Base-by-base conservation (phyloP, 2,797 vertebrate genomes). In the Hephaestus fuliginosus region DNA sequence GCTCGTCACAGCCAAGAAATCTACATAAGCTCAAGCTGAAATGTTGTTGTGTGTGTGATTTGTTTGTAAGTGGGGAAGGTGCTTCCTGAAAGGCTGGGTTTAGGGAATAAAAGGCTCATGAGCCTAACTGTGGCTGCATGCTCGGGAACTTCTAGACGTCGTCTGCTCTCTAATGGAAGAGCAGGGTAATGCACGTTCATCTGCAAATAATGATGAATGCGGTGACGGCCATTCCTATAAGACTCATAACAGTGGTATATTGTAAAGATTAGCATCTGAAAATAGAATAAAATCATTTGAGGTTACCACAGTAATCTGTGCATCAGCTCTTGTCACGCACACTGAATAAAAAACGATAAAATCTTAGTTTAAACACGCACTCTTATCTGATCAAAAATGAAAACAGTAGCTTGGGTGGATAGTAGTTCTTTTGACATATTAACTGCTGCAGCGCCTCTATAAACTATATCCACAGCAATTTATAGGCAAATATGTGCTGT, bases 81-180 rank as follows among this genome's bases (percentile, higher is more conserved):
- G 9, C 15, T n/a, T 39, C 55, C 70, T 30, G 60, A 71, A 55
- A 61, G 39, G 3, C 48, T 36, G 11, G 44, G 20, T 63, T 65
- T 1, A 68, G 65, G 63, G 49, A 28, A 41, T 43, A 25, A 22
- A 22, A 39, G 18, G 49, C 11, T 46, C n/a, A 0, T 1, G 10
- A 51, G 1, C 22, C 15, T 0, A 2, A 12, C 4, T 66, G 33
- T 10, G 12, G 52, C 56, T 56, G 13, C 18, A 52, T 44, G 41
- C 46, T 48, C 30, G 3, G 15, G 67, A 48, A 76, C 78, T 28
- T 44, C 53, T 82, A 71, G 73, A 63, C 57, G 52, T 49, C 75
- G 28, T 55, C 85, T 93, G 89, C 88, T 70, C 90, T 83, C 91
- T 90, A 84, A 70, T 85, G 93, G 86, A 83, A 4, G 70, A 70